Evolutionary conservation across 92 coral and sea anemone species (phyloP), one percentile per base, ranked within the genome.

Genomic region (Epizoanthus ramosus): DNA sequence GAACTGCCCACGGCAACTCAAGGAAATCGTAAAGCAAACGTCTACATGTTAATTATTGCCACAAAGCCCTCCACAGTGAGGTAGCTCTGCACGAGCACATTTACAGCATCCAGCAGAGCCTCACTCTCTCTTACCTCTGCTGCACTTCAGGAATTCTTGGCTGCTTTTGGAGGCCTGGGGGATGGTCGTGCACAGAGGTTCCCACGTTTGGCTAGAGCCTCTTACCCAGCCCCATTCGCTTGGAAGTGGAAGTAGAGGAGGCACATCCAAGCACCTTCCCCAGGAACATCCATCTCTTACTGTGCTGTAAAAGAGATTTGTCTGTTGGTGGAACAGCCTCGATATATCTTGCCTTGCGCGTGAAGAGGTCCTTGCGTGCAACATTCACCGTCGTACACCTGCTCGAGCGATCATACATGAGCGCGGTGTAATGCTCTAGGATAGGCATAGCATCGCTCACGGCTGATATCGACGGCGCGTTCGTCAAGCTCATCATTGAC

Each of bases 151-250:
- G 50, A 43, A 7, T 43, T 43, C 5, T 43, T 43, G 7, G 8
- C 50, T 4, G 69, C 63, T 3, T 35, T 57, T 50, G 18, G 23
- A 18, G 54, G 43, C 37, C 35, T 37, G 24, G 33, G 45, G 45
- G n/a, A n/a, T n/a, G n/a, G n/a, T n/a, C n/a, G n/a, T n/a, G n/a
- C n/a, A n/a, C n/a, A n/a, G n/a, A n/a, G 45, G 33, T 25, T 68
- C 74, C 50, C 50, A 43, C 5, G 4, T 3, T 43, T 43, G 50
- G 39, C 39, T 83, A 84, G 43, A 72, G 57, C 57, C 80, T 73
- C 22, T 73, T 47, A 52, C 79, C 85, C 85, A 79, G 57, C 89
- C 88, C 89, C 89, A 86, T 47, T 79, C 89, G 69, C 85, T 70
- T 50, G 89, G 89, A 67, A 60, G 67, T 45, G 85, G 88, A 45